A percentile compares a stretch with the other conserved stretches of the same genome.
Evolutionary conservation across 2,888 invertebrate genomes (phyloP).

Genomic region (Callyntrura guangdongensis): DNA sequence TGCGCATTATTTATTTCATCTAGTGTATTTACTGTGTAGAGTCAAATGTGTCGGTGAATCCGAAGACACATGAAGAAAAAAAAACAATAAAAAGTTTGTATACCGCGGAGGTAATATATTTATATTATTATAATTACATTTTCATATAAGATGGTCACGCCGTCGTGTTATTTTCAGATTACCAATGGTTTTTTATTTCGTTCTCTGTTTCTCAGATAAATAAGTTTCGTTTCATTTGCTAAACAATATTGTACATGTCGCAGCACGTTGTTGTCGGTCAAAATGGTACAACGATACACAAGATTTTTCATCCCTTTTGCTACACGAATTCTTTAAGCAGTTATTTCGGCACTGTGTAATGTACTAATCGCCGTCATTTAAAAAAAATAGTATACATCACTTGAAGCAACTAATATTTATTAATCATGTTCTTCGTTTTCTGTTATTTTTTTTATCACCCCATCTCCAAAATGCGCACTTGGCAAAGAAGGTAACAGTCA

Average conservation of each 20-base stretch:
- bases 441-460: background rate
- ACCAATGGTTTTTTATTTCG: slow-evolving; percentile 26
- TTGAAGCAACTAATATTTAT: slow-evolving; percentile 17
- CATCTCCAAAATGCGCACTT: slow-evolving; percentile 17
- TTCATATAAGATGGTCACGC: slow-evolving; percentile 49
- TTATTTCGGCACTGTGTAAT: background rate
- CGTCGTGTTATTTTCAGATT: slow-evolving; percentile 24
- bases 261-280: slow-evolving; percentile 50
- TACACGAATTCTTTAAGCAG: background rate
- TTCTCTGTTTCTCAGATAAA: background rate
- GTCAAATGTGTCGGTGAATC: slow-evolving; percentile 23
- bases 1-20: slow-evolving; percentile 22
- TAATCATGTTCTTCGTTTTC: background rate
- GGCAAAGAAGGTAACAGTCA: background rate
- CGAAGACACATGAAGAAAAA: slow-evolving; percentile 16
- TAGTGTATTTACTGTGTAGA: slow-evolving; percentile 9
- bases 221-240: slow-evolving; percentile 42
- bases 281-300: background rate
- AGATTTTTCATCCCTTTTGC: background rate
- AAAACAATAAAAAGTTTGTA: background rate
- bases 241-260: slow-evolving; percentile 46
- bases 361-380: slow-evolving; percentile 12
- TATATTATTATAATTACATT: background rate
- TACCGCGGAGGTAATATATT: background rate
- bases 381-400: background rate